A percentile compares a stretch with the other conserved stretches of the same genome.
Conservation (phyloP, 2,888 invertebrate species). For the Drosophila fungiperda region DNA sequence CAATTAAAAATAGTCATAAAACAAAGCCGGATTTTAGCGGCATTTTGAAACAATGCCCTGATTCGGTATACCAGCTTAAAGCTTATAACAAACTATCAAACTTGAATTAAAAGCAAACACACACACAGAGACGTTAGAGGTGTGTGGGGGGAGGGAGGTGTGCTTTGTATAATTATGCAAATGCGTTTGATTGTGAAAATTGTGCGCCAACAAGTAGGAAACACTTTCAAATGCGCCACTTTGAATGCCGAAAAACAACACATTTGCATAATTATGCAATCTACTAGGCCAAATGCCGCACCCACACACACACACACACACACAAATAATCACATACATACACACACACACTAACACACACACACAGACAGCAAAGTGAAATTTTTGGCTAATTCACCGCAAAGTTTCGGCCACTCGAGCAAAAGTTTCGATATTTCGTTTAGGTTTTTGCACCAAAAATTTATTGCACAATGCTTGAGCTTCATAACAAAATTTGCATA, state of each 20-base stretch:
- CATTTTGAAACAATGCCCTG: conserved; percentile 49
- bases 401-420: conserved; percentile 56
- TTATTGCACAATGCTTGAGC: conserved; percentile 55
- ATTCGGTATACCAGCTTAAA: conserved; percentile 55
- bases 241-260: conserved; percentile 73
- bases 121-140: conserved; percentile 7
- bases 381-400: conserved; percentile 64
- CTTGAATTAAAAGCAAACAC: conserved; percentile 69
- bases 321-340: conserved; percentile 8
- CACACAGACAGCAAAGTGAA: conserved; percentile 46
- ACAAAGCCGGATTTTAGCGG: conserved; percentile 55
- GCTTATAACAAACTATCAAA: conserved; percentile 77
- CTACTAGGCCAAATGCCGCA: conserved; percentile 55
- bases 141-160: conserved; percentile 11
- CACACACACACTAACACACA: conserved; percentile 13
- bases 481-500: conserved; percentile 55
- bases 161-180: conserved; percentile 76
- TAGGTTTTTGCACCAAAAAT: conserved; percentile 57
- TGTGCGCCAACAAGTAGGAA: conserved; percentile 73
- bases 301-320: conserved; percentile 30
- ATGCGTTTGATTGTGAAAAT: conserved; percentile 78
- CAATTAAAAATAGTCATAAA: conserved; percentile 57
- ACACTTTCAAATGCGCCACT: conserved; percentile 74
- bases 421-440: conserved; percentile 67
- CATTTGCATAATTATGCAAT: conserved; percentile 83